phyloP scores from a whole-genome alignment of 2,113 vertebrate genomes.

The Malurus melanocephalus region DNA sequence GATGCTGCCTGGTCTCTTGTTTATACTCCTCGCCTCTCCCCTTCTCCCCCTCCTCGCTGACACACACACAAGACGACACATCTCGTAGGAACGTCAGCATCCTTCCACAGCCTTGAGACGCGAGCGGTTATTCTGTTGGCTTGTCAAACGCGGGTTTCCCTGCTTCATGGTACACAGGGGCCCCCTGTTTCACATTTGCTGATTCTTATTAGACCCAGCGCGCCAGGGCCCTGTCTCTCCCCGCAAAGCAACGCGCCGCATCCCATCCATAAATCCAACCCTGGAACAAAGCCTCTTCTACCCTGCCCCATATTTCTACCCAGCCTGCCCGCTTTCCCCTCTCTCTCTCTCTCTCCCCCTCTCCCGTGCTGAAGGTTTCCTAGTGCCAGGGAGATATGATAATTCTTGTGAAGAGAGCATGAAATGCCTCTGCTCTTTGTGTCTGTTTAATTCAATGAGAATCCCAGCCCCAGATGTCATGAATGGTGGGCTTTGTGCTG shows the following conservation, averaged over 20 bases:
- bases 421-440: slow-evolving; percentile 73
- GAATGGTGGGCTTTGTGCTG: slow-evolving; percentile 72
- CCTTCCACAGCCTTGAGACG: slow-evolving; percentile 45
- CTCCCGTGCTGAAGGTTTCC: slow-evolving; percentile 58
- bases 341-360: slow-evolving; percentile 33
- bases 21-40: slow-evolving; percentile 27
- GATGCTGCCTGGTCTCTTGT: slow-evolving; percentile 52
- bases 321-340: slow-evolving; percentile 59
- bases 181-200: slow-evolving; percentile 59
- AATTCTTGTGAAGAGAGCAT: slow-evolving; percentile 72
- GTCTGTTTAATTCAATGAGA: slow-evolving; percentile 74
- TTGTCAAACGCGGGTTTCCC: slow-evolving; percentile 56
- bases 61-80: slow-evolving; percentile 52
- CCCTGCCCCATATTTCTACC: slow-evolving; percentile 63
- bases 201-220: slow-evolving; percentile 62
- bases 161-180: slow-evolving; percentile 62
- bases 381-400: slow-evolving; percentile 71
- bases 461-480: slow-evolving; percentile 68
- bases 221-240: slow-evolving; percentile 47
- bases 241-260: slow-evolving; percentile 43
- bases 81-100: slow-evolving; percentile 43
- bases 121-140: slow-evolving; percentile 48
- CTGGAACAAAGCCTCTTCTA: slow-evolving; percentile 67
- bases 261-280: slow-evolving; percentile 65
- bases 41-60: slow-evolving; percentile 29